Evolutionary conservation across 2,797 vertebrate genomes (phyloP).

Genomic region (Sebastes diaconus): DNA sequence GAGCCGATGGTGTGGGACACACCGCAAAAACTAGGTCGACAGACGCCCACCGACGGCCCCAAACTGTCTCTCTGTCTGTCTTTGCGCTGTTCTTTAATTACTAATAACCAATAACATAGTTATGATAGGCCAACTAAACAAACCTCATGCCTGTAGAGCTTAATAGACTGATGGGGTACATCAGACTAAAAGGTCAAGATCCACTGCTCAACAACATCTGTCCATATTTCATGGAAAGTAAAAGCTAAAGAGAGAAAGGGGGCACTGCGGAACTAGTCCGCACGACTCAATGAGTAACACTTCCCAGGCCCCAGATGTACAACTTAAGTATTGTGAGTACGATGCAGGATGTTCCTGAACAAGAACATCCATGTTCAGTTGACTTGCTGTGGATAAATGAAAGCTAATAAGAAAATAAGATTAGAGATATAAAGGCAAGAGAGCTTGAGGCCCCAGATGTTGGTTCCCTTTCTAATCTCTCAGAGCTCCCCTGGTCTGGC

Average conservation of each 20-base stretch:
- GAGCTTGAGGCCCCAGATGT: conserved; percentile 20
- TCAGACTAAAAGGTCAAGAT: not conserved
- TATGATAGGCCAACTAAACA: not conserved
- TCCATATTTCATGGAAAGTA: not conserved
- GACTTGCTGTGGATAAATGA: not conserved
- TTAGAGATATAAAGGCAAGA: not conserved
- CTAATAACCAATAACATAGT: not conserved
- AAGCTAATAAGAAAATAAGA: not conserved
- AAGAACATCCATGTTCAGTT: not conserved
- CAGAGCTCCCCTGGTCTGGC: not conserved
- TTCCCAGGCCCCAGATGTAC: not conserved
- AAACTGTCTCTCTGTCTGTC: too few species aligned
- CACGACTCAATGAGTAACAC: not conserved
- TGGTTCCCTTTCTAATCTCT: not conserved
- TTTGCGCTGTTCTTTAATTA: not conserved
- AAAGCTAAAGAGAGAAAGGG: not conserved
- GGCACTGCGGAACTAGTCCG: not conserved
- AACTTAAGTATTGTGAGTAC: not conserved
- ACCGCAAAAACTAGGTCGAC: too few species aligned
- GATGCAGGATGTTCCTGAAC: not conserved
- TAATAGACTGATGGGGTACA: not conserved
- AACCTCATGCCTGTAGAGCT: not conserved
- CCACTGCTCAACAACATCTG: not conserved
- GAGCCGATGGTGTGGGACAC: too few species aligned
- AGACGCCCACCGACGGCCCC: too few species aligned